Percentiles rank a stretch among this genome's conserved stretches.
phyloP scores from a whole-genome alignment of 2,113 vertebrate genomes.

The Vulpes lagopus region DNA sequence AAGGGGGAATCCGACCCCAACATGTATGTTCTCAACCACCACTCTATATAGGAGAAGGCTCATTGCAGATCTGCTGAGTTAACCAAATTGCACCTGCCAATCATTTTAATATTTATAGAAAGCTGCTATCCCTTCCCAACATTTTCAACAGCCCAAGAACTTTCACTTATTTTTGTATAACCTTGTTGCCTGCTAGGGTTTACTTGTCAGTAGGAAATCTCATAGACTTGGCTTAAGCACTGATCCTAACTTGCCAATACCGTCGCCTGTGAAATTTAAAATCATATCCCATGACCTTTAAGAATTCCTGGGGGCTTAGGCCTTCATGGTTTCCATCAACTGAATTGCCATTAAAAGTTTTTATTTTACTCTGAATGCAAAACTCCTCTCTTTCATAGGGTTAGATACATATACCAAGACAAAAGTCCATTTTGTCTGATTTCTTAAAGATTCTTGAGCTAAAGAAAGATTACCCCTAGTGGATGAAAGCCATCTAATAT shows the following conservation, averaged over 20 bases:
- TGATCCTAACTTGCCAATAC: not conserved
- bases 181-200: not conserved
- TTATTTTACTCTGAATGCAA: not conserved
- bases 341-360: not conserved
- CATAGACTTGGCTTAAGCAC: not conserved
- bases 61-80: not conserved
- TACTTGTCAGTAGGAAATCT: slow-evolving; percentile 11
- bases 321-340: not conserved
- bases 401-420: not conserved
- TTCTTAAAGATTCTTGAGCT: not conserved
- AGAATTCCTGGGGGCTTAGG: not conserved
- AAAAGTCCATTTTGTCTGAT: not conserved
- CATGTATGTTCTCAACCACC: not conserved
- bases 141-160: slow-evolving; percentile 9
- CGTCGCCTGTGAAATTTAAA: slow-evolving; percentile 38
- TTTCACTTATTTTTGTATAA: not conserved
- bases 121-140: not conserved
- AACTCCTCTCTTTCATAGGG: not conserved
- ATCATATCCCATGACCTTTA: not conserved
- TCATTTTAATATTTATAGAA: slow-evolving; percentile 41
- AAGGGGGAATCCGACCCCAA: not conserved
- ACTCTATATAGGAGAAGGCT: not conserved
- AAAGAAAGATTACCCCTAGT: not conserved
- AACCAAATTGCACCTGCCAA: not conserved
- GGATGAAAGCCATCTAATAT: not conserved